A percentile compares a stretch with the other conserved stretches of the same genome.
These are phyloP conservation scores for Enoplosus armatus DNA, from an alignment of 2,797 vertebrate genomes.

Conservation along the genomic window DNA sequence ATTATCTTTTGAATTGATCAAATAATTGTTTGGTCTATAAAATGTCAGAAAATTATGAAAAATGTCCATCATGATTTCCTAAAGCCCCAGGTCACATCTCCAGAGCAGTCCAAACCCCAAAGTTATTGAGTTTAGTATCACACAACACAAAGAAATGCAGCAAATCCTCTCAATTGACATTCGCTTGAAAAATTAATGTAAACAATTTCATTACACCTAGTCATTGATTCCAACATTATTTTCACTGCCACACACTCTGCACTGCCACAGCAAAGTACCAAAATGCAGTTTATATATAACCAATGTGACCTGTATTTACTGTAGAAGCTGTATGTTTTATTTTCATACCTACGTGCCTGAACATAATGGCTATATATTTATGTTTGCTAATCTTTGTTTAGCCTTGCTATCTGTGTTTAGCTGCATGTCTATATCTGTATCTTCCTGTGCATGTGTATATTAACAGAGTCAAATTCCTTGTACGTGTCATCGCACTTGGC, in stretches of 20 bases:
- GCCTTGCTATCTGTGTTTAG: slow-evolving; percentile 9
- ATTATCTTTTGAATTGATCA: not conserved
- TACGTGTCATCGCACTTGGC: slow-evolving; percentile 17
- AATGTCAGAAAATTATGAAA: not conserved
- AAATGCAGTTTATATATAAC: slow-evolving; percentile 1
- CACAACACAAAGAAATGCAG: not conserved
- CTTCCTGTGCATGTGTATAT: not conserved
- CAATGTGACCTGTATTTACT: slow-evolving; percentile 1
- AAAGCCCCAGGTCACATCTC: not conserved
- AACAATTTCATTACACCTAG: too few species aligned
- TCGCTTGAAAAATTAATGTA: too few species aligned
- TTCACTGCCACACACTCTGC: not conserved
- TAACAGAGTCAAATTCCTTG: slow-evolving; percentile 3
- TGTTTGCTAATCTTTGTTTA: slow-evolving; percentile 20
- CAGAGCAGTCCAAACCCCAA: not conserved
- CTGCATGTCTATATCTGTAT: not conserved
- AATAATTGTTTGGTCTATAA: not conserved
- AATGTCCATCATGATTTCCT: not conserved
- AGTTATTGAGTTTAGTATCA: not conserved
- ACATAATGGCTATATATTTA: slow-evolving; percentile 19
- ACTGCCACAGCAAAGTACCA: not conserved
- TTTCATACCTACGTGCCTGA: slow-evolving; percentile 4
- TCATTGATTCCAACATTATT: not conserved
- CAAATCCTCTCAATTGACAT: too few species aligned
- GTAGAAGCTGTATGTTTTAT: slow-evolving; percentile 12